These are phyloP conservation scores for Aphidius gifuensis DNA, from an alignment of 1,140 invertebrate species.

Conservation along the genomic window DNA sequence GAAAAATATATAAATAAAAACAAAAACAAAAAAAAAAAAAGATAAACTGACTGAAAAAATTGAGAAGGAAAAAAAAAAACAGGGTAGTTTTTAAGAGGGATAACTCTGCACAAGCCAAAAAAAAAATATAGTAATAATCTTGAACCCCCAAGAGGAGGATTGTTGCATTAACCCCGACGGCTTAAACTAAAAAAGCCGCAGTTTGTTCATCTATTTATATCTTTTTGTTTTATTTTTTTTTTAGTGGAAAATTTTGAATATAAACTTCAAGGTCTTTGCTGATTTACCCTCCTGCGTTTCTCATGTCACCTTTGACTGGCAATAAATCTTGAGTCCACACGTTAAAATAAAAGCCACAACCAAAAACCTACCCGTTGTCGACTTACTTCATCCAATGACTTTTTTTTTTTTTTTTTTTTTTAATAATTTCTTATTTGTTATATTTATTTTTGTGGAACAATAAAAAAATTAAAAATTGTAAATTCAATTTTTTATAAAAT, in stretches of 20 bases:
- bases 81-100: conserved; percentile 20
- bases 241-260: not conserved
- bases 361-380: conserved; percentile 22
- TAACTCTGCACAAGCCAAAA: conserved; percentile 30
- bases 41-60: conserved; percentile 17
- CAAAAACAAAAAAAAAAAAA: too few relatives aligned
- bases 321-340: conserved; percentile 51
- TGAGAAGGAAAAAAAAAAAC: conserved; percentile 27
- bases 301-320: conserved; percentile 32
- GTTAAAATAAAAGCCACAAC: conserved; percentile 36
- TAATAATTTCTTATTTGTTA: not conserved
- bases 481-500: not conserved
- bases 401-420: conserved; percentile 10
- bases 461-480: too few relatives aligned
- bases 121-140: conserved; percentile 50
- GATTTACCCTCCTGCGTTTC: conserved; percentile 17
- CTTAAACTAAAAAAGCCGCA: conserved; percentile 46
- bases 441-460: too few relatives aligned
- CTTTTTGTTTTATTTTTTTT: conserved; percentile 28
- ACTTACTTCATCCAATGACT: conserved; percentile 21
- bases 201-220: conserved; percentile 30
- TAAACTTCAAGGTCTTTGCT: not conserved
- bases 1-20: too few relatives aligned
- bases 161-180: conserved; percentile 54
- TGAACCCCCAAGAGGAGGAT: conserved; percentile 55